phyloP scores from a whole-genome alignment of 1,140 invertebrate species.

The Leptonema lineaticorne region DNA sequence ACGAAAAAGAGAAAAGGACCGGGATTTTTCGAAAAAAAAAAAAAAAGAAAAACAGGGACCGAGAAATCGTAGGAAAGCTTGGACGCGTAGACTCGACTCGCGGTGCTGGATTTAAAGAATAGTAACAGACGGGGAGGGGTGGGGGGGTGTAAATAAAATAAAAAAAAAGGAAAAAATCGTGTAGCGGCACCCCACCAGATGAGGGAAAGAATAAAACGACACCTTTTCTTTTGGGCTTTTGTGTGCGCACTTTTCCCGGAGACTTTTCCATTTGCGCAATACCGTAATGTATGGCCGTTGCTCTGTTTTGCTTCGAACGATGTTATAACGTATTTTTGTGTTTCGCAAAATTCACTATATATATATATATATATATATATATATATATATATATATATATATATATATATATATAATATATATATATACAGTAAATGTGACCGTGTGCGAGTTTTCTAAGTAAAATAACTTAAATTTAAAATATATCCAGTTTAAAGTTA shows the following conservation, averaged over 20 bases:
- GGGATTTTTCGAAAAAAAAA: not conserved
- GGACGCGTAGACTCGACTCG: no score
- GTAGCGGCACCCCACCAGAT: no score
- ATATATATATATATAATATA: no score
- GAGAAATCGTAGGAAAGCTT: not conserved
- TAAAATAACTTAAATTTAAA: no score
- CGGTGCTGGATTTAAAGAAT: no score
- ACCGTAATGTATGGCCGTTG: not conserved
- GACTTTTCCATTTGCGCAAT: slow-evolving; percentile 1
- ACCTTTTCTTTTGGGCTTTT: not conserved
- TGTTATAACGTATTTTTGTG: not conserved
- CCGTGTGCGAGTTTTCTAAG: no score
- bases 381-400: no score
- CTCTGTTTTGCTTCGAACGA: not conserved
- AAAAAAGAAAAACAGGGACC: not conserved
- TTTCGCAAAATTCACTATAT: not conserved
- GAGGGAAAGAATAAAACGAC: not conserved
- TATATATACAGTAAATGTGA: no score
- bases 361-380: not conserved
- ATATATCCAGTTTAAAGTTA: no score
- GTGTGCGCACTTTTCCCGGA: not conserved
- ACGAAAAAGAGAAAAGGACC: not conserved
- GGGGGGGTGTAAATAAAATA: no score
- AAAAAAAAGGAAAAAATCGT: no score
- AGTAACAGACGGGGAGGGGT: no score